A percentile compares a stretch with the other conserved stretches of the same genome.
These are phyloP conservation scores for Platichthys stellatus DNA, from an alignment of 2,113 vertebrate species.

Conservation along the genomic window DNA sequence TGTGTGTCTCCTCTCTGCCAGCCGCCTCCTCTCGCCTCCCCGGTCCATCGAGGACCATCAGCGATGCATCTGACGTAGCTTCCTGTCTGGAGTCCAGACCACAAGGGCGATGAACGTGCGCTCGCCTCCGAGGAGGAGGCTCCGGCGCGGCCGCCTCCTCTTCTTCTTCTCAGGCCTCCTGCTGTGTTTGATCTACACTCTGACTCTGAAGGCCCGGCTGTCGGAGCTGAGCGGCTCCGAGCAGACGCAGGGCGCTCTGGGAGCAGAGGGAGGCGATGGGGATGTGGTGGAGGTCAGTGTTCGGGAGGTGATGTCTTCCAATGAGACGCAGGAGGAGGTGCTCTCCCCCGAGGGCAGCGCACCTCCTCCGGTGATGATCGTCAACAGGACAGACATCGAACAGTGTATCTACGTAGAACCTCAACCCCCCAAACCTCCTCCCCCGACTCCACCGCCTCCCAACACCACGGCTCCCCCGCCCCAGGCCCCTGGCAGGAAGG, in stretches of 20 bases:
- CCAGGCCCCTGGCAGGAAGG: slow-evolving; percentile 73
- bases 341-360: slow-evolving; percentile 1
- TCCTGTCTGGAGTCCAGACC: slow-evolving; percentile 49
- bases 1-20: slow-evolving; percentile 5
- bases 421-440: slow-evolving; percentile 54
- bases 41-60: slow-evolving; percentile 13
- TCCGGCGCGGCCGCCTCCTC: slow-evolving; percentile 78
- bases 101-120: slow-evolving; percentile 69
- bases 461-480: slow-evolving; percentile 28
- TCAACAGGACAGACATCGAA: slow-evolving; percentile 78
- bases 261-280: slow-evolving; percentile 1
- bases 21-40: slow-evolving; percentile 35
- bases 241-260: background rate
- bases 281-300: slow-evolving; percentile 43
- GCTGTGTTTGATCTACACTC: slow-evolving; percentile 80
- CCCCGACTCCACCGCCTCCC: slow-evolving; percentile 12
- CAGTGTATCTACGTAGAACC: slow-evolving; percentile 85
- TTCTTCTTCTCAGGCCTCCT: slow-evolving; percentile 83
- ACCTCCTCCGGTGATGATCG: slow-evolving; percentile 47
- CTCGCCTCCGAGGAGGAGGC: slow-evolving; percentile 77
- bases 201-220: slow-evolving; percentile 75
- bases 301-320: slow-evolving; percentile 44
- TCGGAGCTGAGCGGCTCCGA: slow-evolving; percentile 60
- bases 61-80: slow-evolving; percentile 58
- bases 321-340: slow-evolving; percentile 39